Percentiles rank a stretch among this genome's conserved stretches.
Conservation (phyloP, 2,113 vertebrate species). For the Coturnix japonica region DNA sequence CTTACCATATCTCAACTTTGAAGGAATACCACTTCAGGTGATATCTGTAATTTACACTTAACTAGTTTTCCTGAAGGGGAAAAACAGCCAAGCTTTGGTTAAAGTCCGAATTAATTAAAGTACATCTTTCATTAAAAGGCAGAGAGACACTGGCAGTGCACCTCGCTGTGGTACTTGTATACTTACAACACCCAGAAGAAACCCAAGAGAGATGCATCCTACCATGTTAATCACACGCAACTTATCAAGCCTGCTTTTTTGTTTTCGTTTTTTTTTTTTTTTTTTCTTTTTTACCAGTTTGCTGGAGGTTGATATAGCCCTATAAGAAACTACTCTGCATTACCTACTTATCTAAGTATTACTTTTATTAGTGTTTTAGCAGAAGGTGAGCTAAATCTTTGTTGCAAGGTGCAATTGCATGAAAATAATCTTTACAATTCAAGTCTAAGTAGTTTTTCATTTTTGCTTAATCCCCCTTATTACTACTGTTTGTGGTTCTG, state of each 20-base stretch:
- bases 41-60: constrained; percentile 49
- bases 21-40: constrained; percentile 22
- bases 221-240: background rate
- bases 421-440: background rate
- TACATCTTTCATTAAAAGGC: constrained; percentile 21
- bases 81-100: background rate
- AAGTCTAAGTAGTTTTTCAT: background rate
- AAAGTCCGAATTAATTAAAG: constrained; percentile 44
- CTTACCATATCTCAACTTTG: constrained; percentile 43
- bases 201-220: background rate
- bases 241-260: background rate
- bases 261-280: background rate
- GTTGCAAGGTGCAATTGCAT: background rate
- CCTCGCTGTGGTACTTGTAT: background rate
- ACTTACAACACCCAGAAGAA: background rate
- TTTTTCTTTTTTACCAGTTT: background rate
- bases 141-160: background rate
- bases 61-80: constrained; percentile 31
- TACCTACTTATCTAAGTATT: background rate
- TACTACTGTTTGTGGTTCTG: background rate
- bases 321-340: background rate
- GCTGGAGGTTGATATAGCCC: background rate
- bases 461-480: background rate
- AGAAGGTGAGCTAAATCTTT: background rate
- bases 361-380: background rate